Evolutionary conservation across 2,888 invertebrate species (phyloP).

Genomic region (Alsophila aescularia): DNA sequence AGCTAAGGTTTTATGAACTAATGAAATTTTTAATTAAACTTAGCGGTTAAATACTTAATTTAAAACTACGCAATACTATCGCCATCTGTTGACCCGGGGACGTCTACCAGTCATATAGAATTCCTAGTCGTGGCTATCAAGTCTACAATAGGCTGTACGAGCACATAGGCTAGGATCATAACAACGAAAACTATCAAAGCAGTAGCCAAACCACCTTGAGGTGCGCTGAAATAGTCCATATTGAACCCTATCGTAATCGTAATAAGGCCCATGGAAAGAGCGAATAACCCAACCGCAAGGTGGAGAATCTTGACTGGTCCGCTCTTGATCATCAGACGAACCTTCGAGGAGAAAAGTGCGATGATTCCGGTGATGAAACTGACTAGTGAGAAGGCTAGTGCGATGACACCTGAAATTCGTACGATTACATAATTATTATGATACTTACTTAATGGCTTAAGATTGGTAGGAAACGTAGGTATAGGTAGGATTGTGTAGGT

Average conservation of each 20-base stretch:
- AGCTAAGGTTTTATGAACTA: neutral
- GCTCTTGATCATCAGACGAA: constrained; percentile 74
- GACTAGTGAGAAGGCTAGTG: constrained; percentile 72
- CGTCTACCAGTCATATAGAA: constrained; percentile 62
- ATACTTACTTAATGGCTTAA: neutral
- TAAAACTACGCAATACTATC: constrained; percentile 59
- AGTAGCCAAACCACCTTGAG: constrained; percentile 59
- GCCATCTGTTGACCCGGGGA: constrained; percentile 56
- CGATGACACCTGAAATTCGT: constrained; percentile 73
- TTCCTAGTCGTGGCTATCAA: constrained; percentile 65
- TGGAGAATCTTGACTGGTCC: constrained; percentile 80
- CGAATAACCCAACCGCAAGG: constrained; percentile 78
- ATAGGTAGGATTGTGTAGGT: neutral
- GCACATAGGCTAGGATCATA: constrained; percentile 59
- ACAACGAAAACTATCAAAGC: constrained; percentile 67
- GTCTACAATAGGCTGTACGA: constrained; percentile 70
- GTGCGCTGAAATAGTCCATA: constrained; percentile 62
- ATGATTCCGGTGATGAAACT: constrained; percentile 77
- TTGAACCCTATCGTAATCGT: constrained; percentile 73
- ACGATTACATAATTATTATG: neutral
- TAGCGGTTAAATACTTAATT: neutral
- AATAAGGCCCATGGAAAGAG: constrained; percentile 80
- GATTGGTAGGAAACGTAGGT: neutral
- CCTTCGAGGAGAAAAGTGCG: constrained; percentile 79
- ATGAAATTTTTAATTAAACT: neutral